Base-by-base conservation (phyloP, 2,888 invertebrate genomes). In the Acleris emargana region DNA sequence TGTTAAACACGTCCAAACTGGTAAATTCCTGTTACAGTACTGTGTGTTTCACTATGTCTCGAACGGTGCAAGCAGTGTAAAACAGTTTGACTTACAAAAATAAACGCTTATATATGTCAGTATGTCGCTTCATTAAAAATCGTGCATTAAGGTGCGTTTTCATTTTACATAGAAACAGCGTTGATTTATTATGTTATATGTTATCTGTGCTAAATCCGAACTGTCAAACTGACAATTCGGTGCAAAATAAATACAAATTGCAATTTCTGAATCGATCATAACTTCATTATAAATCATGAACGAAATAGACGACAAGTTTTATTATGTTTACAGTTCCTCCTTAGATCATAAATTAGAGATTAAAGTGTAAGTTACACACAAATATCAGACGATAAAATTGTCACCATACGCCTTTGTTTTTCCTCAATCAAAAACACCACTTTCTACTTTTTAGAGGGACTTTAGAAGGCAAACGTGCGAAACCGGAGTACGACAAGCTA, bases 321-420 rank as follows among this genome's bases (percentile, higher is more conserved):
- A 95, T 80, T 97, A 96, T 83, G 95, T 98, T 28, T 97, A 98
- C 83, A 98, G 98, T 91, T 98, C 97, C 32, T 96, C 97, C n/a
- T 87, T 99, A 72, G 96, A 97, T 73, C 94, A 96, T 72, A 96
- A 96, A 86, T 94, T 99, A 47, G 96, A 97, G 91, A 96, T 99
- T 72, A 98, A 99, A 94, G 96, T 99, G 97, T 98, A 93, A 94
- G 96, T 93, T 72, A 1, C 5, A 53, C 62, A 51, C 22, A 25
- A 51, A 38, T 38, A 38, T 18, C 16, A 6, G 16, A n/a, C 6
- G 17, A 47, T 53, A 25, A 22, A 22, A 42, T 18, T 13, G 25
- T 42, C 49, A 49, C 25, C 47, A 42, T 32, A 54, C 16, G 18
- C 38, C 58, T 54, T 64, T 64, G 64, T 64, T 52, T 49, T 43